Percentiles rank a stretch among this genome's conserved stretches.
These are phyloP conservation scores for Rhinopomastus cyanomelas DNA, from an alignment of 2,113 vertebrate genomes.

Conservation along the genomic window DNA sequence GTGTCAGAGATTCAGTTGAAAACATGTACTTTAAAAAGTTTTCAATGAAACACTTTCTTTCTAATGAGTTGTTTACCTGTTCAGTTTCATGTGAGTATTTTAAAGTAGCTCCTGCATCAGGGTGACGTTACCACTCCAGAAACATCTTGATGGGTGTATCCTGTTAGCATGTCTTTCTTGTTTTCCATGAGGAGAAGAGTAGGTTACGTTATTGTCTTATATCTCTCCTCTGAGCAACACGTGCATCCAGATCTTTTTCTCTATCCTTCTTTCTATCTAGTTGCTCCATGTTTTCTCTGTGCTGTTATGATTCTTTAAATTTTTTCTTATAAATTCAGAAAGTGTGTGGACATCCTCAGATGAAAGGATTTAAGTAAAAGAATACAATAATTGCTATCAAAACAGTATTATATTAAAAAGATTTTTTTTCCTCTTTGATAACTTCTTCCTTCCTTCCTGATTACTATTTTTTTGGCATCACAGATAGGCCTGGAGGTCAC, in stretches of 20 bases:
- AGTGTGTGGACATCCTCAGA: neutral
- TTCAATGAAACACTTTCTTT: neutral
- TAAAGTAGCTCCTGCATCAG: neutral
- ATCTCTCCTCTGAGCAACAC: neutral
- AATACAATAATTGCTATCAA: neutral
- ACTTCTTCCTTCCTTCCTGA: conserved; percentile 54
- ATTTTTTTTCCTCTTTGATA: neutral
- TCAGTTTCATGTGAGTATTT: neutral
- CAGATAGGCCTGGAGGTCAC: conserved; percentile 35
- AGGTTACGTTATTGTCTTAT: neutral
- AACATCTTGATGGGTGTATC: neutral
- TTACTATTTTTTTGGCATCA: neutral
- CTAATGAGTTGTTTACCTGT: neutral
- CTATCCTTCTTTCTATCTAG: neutral
- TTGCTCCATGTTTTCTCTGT: neutral
- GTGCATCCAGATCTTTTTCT: neutral
- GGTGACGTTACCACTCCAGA: neutral
- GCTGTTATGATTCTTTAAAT: neutral
- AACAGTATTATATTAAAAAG: neutral
- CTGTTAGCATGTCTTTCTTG: neutral
- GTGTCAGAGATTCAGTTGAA: neutral
- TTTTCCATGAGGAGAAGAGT: neutral
- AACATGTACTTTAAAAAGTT: neutral
- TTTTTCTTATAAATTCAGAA: neutral
- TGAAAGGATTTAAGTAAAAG: neutral